Evolutionary conservation across 2,888 invertebrate species (phyloP).

Genomic region (Spialia ferax): DNA sequence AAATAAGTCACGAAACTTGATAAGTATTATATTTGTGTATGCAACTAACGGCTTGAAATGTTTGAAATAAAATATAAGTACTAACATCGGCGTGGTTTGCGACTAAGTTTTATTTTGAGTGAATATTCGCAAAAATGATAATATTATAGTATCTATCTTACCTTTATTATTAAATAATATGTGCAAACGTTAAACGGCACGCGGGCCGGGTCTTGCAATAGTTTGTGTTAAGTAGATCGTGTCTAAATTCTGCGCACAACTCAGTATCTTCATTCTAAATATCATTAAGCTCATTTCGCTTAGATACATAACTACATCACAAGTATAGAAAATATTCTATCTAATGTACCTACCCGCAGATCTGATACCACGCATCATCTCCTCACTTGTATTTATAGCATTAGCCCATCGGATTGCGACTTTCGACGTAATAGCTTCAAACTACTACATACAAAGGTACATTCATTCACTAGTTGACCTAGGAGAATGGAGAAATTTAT

Average conservation of each 20-base stretch:
- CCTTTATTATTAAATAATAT: constrained; percentile 47
- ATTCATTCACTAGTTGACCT: constrained; percentile 39
- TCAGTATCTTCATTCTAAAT: constrained; percentile 39
- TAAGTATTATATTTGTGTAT: constrained; percentile 66
- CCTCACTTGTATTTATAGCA: constrained; percentile 32
- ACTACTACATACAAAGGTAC: no score
- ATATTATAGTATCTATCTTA: constrained; percentile 50
- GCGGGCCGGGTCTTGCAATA: constrained; percentile 83
- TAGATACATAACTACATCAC: constrained; percentile 26
- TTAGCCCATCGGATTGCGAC: constrained; percentile 21
- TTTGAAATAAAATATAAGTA: constrained; percentile 70
- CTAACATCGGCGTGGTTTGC: constrained; percentile 81
- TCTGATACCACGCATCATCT: constrained; percentile 44
- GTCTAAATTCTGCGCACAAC: constrained; percentile 71
- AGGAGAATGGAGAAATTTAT: constrained; percentile 61
- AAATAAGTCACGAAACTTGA: constrained; percentile 64
- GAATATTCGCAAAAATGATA: constrained; percentile 56
- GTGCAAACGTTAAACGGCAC: constrained; percentile 46
- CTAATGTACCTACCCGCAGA: constrained; percentile 35
- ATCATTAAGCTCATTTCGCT: constrained; percentile 15
- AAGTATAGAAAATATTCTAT: constrained; percentile 20
- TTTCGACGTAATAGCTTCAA: constrained; percentile 19
- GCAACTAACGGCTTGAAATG: constrained; percentile 82
- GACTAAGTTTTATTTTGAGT: constrained; percentile 73
- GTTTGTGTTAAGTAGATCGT: constrained; percentile 62